A percentile compares a stretch with the other conserved stretches of the same genome.
These are phyloP conservation scores for Cactoblastis cactorum DNA, from an alignment of 2,888 invertebrate genomes.

Conservation along the genomic window DNA sequence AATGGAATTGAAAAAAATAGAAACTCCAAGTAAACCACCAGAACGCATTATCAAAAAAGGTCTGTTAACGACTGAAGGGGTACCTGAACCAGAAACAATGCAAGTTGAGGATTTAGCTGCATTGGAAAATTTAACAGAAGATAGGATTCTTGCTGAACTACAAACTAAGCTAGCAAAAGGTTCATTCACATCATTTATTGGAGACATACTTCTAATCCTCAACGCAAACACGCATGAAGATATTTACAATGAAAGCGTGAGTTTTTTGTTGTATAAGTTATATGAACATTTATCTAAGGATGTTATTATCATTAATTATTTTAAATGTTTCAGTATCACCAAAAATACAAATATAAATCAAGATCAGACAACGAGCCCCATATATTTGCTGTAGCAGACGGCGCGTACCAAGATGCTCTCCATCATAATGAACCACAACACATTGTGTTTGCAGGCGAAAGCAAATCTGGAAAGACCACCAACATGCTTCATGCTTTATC, in stretches of 20 bases:
- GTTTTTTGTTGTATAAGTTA: too few relatives aligned
- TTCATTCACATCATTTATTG: constrained; percentile 87
- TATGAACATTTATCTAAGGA: too few relatives aligned
- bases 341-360: constrained; percentile 90
- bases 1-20: constrained; percentile 58
- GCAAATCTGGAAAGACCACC: constrained; percentile 94
- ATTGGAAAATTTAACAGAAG: constrained; percentile 86
- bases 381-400: constrained; percentile 92
- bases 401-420: constrained; percentile 93
- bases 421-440: constrained; percentile 93
- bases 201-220: constrained; percentile 87
- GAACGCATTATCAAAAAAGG: constrained; percentile 75
- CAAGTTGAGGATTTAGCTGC: constrained; percentile 91
- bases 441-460: constrained; percentile 93
- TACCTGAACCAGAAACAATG: constrained; percentile 84
- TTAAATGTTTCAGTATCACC: constrained; percentile 82
- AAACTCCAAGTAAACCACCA: constrained; percentile 52
- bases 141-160: constrained; percentile 83
- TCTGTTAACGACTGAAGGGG: constrained; percentile 67
- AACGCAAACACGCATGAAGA: constrained; percentile 88
- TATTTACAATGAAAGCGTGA: constrained; percentile 86
- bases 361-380: constrained; percentile 94
- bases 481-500: constrained; percentile 88
- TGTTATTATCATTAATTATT: too few relatives aligned
- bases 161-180: constrained; percentile 84